Percentiles rank a stretch among this genome's conserved stretches.
Conservation (phyloP, 1,140 invertebrate genomes). For the Sinonovacula constricta region DNA sequence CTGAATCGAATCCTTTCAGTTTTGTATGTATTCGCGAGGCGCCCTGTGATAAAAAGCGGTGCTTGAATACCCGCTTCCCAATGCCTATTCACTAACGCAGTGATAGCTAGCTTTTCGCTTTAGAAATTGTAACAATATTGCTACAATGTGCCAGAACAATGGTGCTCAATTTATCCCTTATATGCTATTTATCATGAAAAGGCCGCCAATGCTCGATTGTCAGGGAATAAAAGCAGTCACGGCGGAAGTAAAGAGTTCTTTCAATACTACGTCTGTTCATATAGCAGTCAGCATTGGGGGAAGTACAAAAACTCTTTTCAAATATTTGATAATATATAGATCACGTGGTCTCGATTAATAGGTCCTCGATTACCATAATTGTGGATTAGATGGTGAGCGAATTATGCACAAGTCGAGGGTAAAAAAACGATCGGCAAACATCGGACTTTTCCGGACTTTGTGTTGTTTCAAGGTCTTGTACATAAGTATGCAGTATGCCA, state of each 20-base stretch:
- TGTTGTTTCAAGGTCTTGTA: too few species aligned
- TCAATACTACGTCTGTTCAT: slow-evolving; percentile 31
- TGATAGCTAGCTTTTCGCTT: slow-evolving; percentile 31
- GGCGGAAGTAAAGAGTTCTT: slow-evolving; percentile 25
- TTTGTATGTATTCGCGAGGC: slow-evolving; percentile 37
- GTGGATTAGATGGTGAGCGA: slow-evolving; percentile 19
- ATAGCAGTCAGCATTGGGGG: slow-evolving; percentile 9
- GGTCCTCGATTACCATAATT: slow-evolving; percentile 45
- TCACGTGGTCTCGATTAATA: slow-evolving; percentile 44
- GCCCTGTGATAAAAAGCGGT: slow-evolving; percentile 12
- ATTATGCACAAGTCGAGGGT: not conserved
- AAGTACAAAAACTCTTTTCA: slow-evolving; percentile 43
- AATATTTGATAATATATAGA: slow-evolving; percentile 46
- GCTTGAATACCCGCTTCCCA: slow-evolving; percentile 16
- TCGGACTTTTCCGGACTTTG: not conserved
- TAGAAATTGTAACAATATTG: slow-evolving; percentile 47
- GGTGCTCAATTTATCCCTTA: slow-evolving; percentile 36
- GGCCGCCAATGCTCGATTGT: slow-evolving; percentile 28
- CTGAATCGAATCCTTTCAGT: slow-evolving; percentile 14
- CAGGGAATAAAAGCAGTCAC: slow-evolving; percentile 8
- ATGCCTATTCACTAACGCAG: slow-evolving; percentile 6
- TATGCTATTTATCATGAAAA: slow-evolving; percentile 37
- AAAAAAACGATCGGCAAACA: not conserved
- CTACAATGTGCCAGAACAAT: slow-evolving; percentile 45
- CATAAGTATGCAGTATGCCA: too few species aligned